Percentiles rank a stretch among this genome's conserved stretches.
These are phyloP conservation scores for Nezara viridula DNA, from an alignment of 2,888 invertebrate genomes.

Conservation along the genomic window DNA sequence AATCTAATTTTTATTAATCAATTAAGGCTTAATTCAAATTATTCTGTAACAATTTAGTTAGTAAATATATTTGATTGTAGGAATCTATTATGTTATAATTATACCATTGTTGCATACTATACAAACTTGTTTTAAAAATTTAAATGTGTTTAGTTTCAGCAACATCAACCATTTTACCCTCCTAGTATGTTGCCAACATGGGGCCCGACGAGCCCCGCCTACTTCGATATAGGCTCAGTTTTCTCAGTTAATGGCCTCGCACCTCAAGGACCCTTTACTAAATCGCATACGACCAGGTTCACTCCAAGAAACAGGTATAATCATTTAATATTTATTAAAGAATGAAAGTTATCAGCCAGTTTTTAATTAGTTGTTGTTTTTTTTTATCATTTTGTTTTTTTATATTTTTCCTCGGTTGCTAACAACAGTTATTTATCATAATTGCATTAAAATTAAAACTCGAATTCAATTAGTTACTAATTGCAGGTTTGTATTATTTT, in stretches of 20 bases:
- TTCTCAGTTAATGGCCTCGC: slow-evolving; percentile 82
- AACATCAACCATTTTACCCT: slow-evolving; percentile 73
- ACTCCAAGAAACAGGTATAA: slow-evolving; percentile 62
- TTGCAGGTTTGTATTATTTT: too few relatives aligned
- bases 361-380: too few relatives aligned
- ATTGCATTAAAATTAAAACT: too few relatives aligned
- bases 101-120: slow-evolving; percentile 1
- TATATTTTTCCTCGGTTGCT: too few relatives aligned
- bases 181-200: slow-evolving; percentile 74
- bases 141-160: slow-evolving; percentile 68
- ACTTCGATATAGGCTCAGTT: slow-evolving; percentile 79
- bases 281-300: slow-evolving; percentile 67
- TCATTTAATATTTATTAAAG: too few relatives aligned
- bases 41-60: background rate
- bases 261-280: slow-evolving; percentile 76
- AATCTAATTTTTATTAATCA: too few relatives aligned
- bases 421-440: too few relatives aligned
- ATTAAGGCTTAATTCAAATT: background rate
- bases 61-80: background rate
- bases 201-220: slow-evolving; percentile 72
- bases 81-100: background rate
- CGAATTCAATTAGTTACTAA: too few relatives aligned
- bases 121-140: background rate
- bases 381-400: too few relatives aligned
- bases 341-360: too few relatives aligned